Percentiles rank a stretch among this genome's conserved stretches.
Evolutionary conservation across 2,888 invertebrate species (phyloP).

Genomic region (Plagiodera versicolora): DNA sequence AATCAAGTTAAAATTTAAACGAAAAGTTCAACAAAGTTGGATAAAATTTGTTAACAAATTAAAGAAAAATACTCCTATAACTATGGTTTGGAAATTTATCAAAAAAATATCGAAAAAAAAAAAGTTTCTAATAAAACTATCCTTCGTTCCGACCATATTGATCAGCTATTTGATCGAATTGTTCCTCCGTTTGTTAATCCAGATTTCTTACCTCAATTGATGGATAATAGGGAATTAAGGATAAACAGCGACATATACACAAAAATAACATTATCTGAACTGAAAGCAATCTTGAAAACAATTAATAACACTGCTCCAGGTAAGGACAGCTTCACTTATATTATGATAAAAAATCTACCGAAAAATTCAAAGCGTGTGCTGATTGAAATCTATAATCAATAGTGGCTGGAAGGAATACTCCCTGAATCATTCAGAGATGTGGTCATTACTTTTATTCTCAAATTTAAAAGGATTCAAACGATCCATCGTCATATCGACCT

Average conservation of each 20-base stretch:
- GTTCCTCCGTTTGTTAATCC: neutral
- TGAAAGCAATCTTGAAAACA: neutral
- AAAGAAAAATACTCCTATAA: constrained; percentile 1
- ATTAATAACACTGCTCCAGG: neutral
- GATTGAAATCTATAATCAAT: constrained; percentile 2
- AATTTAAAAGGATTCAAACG: neutral
- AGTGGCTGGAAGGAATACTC: neutral
- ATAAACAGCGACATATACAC: too few relatives aligned
- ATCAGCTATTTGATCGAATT: neutral
- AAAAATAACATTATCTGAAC: constrained; percentile 1
- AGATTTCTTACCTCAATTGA: too few relatives aligned
- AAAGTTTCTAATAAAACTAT: neutral
- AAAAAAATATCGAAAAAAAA: constrained; percentile 2
- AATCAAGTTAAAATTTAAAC: constrained; percentile 2
- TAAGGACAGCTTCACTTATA: neutral
- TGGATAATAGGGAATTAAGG: too few relatives aligned
- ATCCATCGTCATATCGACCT: constrained; percentile 8
- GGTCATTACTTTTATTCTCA: neutral
- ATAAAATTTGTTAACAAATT: neutral
- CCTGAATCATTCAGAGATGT: constrained; percentile 3
- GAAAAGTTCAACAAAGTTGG: constrained; percentile 1
- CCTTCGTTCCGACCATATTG: neutral
- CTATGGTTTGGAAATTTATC: neutral
- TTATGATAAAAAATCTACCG: neutral
- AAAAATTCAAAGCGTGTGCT: neutral